Base-by-base conservation (phyloP, 2,113 vertebrate genomes). In the Notechis scutatus region DNA sequence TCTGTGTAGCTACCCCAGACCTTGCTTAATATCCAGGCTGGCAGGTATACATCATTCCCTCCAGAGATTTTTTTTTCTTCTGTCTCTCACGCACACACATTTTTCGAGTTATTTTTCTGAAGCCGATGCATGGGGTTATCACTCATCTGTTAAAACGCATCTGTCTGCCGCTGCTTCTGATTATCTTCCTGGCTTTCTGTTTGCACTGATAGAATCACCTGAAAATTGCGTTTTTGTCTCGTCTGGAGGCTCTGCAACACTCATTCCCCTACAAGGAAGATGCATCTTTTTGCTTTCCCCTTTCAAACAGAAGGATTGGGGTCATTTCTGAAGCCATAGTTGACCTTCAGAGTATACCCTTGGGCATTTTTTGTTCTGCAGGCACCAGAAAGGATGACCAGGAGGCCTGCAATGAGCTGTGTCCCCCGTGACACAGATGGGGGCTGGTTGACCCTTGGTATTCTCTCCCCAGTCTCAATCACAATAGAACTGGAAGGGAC, bases 121-220 rank as follows among this genome's bases (percentile, higher is more conserved):
- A 88, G 26, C 45, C 56, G 39, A 5, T 12, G 91, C 92, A 90
- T 93, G 93, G 21, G n/a, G 96, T 93, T 94, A n/a, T 93, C 34
- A 57, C 95, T 95, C 96, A 96, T 89, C 93, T 1, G 0, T 0
- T 23, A 52, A n/a, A 94, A 61, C 5, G 3, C 3, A 14, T 21
- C 14, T 21, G 23, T 64, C 93, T 95, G 92, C 56, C 56, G 39
- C 69, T 94, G 93, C 93, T 96, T 90, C 92, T 94, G 91, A 96
- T 96, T 21, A 93, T 90, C 86, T 94, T 5, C 91, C 64, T 9
- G n/a, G 90, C 50, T 91, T 24, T 52, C 23, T 92, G 90, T 85
- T 45, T 91, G 0, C 52, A 4, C 21, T 57, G 96, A 97, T 96
- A 96, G 91, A 18, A 96, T 97, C 95, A 4, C 94, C 47, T 54